Evolutionary conservation across 2,888 invertebrate species (phyloP).

Genomic region (Vanessa cardui): DNA sequence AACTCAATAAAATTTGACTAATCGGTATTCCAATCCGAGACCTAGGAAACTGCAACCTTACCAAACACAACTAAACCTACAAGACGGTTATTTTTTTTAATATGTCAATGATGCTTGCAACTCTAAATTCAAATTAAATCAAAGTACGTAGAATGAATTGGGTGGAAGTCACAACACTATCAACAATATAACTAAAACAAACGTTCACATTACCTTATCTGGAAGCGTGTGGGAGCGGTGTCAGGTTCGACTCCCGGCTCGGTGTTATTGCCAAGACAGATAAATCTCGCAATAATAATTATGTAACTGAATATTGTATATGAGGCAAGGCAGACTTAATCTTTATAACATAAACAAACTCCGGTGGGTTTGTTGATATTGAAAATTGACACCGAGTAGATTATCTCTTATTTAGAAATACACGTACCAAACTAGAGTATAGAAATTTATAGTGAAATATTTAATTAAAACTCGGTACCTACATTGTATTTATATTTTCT

Average conservation of each 20-base stretch:
- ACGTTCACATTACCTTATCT: slow-evolving; percentile 50
- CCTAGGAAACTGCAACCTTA: no score
- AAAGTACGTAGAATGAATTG: not conserved
- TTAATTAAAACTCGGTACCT: not conserved
- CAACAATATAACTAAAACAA: slow-evolving; percentile 10
- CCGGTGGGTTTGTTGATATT: not conserved
- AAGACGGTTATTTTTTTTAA: no score
- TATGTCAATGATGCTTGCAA: no score
- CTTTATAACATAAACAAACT: slow-evolving; percentile 5
- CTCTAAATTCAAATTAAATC: not conserved
- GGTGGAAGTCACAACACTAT: not conserved
- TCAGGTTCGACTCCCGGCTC: slow-evolving; percentile 59
- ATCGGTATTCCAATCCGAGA: no score
- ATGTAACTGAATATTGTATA: slow-evolving; percentile 30
- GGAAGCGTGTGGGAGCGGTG: slow-evolving; percentile 62
- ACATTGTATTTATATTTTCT: not conserved
- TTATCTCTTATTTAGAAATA: not conserved
- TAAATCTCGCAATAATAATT: slow-evolving; percentile 24
- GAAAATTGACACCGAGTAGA: not conserved
- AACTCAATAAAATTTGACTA: no score
- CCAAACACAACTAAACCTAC: no score
- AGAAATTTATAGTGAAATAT: not conserved
- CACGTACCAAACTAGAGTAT: not conserved
- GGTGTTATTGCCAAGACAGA: slow-evolving; percentile 25
- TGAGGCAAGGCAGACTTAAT: not conserved